Evolutionary conservation across 2,888 invertebrate genomes (phyloP), one percentile per base, ranked within the genome.

Genomic region (Cantharis rustica): DNA sequence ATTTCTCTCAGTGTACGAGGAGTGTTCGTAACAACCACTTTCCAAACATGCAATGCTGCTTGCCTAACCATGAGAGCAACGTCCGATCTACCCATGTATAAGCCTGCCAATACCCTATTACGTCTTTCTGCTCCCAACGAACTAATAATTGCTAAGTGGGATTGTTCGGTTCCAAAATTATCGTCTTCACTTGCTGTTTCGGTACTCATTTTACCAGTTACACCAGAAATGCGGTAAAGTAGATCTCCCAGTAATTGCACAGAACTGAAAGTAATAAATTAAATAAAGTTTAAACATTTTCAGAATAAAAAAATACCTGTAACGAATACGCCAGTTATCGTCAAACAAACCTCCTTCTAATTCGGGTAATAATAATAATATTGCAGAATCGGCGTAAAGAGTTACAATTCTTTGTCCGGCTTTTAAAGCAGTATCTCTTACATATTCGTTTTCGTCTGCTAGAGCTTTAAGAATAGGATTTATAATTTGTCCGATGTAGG

Each of bases 391-490:
- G 0, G 98, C 98, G 88, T 98, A 99, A 80, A 98, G 91, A 83
- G 95, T 96, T 10, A 99, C 98, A 83, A 99, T 98, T 69, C 98
- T 90, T 88, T 99, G 98, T 1, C 99, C 99, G 3, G 99, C 99
- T 84, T 95, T 95, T 27, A 99, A 89, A 0, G 99, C 99, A 0
- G 99, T 99, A 84, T 99, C 99, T 70, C 99, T 91, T 0, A 99
- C 98, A 89, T 96, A 99, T 88, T 99, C 99, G 88, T 97, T 98
- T 89, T 99, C 99, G 90, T 99, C 99, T 4, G 99, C 98, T 73
- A 99, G 90, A 0, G 98, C 99, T 90, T 98, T 96, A 31, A 99
- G 90, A 81, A 99, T 98, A 1, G 98, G 98, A 87, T 96, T 98
- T 84, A 99, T 97, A 83, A 99, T 98, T 87, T 96, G 96, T 0